A percentile compares a stretch with the other conserved stretches of the same genome.
Evolutionary conservation across 2,888 invertebrate species (phyloP).

Genomic region (Cerceris rybyensis): DNA sequence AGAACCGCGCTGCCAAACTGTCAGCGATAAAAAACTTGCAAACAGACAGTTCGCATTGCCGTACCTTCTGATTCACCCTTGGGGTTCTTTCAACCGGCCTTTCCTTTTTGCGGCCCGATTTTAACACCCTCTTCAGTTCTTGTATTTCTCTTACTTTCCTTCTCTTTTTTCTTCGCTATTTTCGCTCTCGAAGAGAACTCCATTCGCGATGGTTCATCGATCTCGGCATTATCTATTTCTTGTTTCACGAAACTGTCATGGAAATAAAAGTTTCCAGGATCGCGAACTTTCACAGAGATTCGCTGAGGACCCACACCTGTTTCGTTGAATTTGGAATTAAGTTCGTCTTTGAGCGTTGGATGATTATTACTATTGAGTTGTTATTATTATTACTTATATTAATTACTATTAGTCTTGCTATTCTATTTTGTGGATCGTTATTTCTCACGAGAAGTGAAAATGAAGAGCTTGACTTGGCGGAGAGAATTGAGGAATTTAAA

Average conservation of each 20-base stretch:
- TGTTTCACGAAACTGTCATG: conserved; percentile 22
- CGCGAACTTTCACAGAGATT: conserved; percentile 18
- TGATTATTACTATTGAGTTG: too few relatives aligned
- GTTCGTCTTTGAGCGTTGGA: too few relatives aligned
- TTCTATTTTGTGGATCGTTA: too few relatives aligned
- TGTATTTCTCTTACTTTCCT: background rate
- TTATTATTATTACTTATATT: too few relatives aligned
- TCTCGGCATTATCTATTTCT: conserved; percentile 35
- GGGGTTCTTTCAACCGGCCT: conserved; percentile 26
- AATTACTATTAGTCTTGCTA: too few relatives aligned
- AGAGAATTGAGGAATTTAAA: too few relatives aligned
- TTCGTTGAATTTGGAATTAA: conserved; percentile 12
- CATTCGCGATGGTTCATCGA: conserved; percentile 34
- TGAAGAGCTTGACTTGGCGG: too few relatives aligned
- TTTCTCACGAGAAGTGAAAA: too few relatives aligned
- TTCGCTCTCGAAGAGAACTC: conserved; percentile 10
- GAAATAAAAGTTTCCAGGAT: conserved; percentile 35
- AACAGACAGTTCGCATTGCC: conserved; percentile 33
- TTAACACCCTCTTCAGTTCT: conserved; percentile 51
- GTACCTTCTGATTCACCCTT: conserved; percentile 41
- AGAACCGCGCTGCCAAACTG: conserved; percentile 34
- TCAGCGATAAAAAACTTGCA: conserved; percentile 35
- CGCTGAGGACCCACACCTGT: conserved; percentile 18
- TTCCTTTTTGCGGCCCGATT: conserved; percentile 31
- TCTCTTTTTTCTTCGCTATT: conserved; percentile 3